These are phyloP conservation scores for Ridgeia piscesae DNA, from an alignment of 1,140 invertebrate species.

Conservation along the genomic window DNA sequence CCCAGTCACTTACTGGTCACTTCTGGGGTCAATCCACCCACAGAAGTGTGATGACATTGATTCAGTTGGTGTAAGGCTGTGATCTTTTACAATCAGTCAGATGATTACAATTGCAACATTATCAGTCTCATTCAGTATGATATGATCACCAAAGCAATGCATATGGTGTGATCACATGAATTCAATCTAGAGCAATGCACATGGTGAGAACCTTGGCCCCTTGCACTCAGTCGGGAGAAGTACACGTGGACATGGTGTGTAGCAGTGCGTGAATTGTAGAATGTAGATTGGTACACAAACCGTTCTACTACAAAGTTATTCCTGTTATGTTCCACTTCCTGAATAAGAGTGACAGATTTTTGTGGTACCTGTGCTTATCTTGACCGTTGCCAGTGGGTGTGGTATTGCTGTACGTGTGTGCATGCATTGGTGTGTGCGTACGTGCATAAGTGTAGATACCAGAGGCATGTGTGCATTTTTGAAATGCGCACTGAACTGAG, in stretches of 20 bases:
- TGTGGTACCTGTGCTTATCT: neutral
- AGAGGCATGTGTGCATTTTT: neutral
- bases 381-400: neutral
- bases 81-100: neutral
- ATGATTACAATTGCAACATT: neutral
- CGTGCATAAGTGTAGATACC: neutral
- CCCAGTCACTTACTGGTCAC: no score
- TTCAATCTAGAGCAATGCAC: neutral
- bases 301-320: neutral
- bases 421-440: neutral
- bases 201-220: neutral
- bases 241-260: neutral
- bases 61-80: neutral
- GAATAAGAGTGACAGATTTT: neutral
- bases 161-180: neutral
- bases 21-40: no score
- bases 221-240: neutral
- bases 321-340: no score
- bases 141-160: neutral
- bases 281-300: neutral
- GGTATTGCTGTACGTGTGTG: no score
- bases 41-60: neutral
- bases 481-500: neutral
- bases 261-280: neutral
- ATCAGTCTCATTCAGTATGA: neutral